A percentile compares a stretch with the other conserved stretches of the same genome.
These are phyloP conservation scores for Corynorhinus townsendii DNA, from an alignment of 2,113 vertebrate species.

Conservation along the genomic window DNA sequence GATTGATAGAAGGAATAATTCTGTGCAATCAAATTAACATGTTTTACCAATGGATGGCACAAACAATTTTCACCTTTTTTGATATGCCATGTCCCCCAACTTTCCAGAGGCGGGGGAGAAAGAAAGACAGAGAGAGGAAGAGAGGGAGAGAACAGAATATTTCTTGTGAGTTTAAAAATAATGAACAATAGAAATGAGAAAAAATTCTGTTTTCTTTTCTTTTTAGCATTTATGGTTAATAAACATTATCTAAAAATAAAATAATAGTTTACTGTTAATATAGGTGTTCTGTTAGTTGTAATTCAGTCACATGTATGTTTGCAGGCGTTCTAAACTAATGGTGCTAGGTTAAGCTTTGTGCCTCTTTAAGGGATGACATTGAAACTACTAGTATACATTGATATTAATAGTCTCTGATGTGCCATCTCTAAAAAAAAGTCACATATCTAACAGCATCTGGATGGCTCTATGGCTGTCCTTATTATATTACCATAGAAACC, in stretches of 20 bases:
- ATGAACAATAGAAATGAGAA: background rate
- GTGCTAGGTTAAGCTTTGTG: background rate
- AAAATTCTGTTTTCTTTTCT: background rate
- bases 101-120: background rate
- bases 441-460: background rate
- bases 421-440: background rate
- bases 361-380: background rate
- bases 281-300: background rate
- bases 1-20: background rate
- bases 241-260: constrained; percentile 5
- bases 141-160: background rate
- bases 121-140: background rate
- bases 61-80: background rate
- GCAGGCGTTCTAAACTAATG: background rate
- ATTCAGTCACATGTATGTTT: background rate
- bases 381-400: background rate
- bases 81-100: background rate
- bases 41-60: background rate
- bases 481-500: background rate
- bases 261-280: background rate
- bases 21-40: background rate
- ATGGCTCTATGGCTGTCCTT: background rate
- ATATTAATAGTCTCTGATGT: background rate
- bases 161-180: constrained; percentile 25
- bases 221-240: background rate